Conservation (phyloP, 2,888 invertebrate species). For the Cetonia aurata region DNA sequence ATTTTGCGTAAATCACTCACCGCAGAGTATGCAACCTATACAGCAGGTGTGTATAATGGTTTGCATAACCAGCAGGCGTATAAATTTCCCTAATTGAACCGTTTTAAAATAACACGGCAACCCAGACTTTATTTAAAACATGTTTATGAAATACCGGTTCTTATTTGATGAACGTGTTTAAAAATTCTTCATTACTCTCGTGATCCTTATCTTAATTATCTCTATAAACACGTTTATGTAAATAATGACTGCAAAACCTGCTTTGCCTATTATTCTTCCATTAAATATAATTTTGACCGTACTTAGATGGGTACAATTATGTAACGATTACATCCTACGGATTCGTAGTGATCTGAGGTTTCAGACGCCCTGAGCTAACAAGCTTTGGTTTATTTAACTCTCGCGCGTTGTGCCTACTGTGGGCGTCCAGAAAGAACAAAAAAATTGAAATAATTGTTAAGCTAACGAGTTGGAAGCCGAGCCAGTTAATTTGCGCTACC, state of each 20-base stretch:
- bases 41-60: constrained; percentile 17
- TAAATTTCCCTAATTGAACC: neutral
- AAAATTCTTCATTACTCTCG: too few relatives aligned
- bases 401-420: neutral
- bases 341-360: too few relatives aligned
- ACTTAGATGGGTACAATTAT: neutral
- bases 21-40: constrained; percentile 1
- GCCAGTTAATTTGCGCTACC: constrained; percentile 33
- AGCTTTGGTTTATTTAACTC: constrained; percentile 20
- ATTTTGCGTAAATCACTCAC: too few relatives aligned
- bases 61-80: constrained; percentile 28
- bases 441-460: too few relatives aligned
- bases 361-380: constrained; percentile 1
- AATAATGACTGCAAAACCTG: too few relatives aligned
- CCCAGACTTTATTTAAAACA: too few relatives aligned
- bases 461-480: constrained; percentile 30
- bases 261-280: neutral
- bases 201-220: too few relatives aligned
- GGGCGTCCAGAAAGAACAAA: constrained; percentile 15
- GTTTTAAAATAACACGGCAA: too few relatives aligned
- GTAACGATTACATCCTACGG: constrained; percentile 5
- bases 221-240: too few relatives aligned
- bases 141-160: too few relatives aligned
- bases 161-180: too few relatives aligned
- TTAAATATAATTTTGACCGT: neutral